A percentile compares a stretch with the other conserved stretches of the same genome.
phyloP scores from a whole-genome alignment of 2,797 vertebrate genomes.

The Remorina albescens region DNA sequence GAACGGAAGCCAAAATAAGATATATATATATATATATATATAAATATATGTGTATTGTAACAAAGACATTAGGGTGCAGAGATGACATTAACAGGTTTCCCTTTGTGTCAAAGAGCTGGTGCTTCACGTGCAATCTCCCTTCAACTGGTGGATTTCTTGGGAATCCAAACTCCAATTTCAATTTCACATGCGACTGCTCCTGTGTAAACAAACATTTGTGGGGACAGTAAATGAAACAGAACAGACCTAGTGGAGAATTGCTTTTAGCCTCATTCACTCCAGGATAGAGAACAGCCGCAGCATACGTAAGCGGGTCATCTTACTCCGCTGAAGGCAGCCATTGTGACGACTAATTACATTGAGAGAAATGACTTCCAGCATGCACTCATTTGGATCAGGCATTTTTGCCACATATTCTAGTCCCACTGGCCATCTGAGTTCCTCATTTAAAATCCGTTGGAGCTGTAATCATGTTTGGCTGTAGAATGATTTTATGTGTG shows the following conservation, averaged over 20 bases:
- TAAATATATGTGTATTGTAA: no score
- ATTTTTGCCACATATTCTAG: constrained; percentile 35
- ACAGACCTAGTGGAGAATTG: constrained; percentile 40
- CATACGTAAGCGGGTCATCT: constrained; percentile 49
- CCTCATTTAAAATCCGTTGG: constrained; percentile 6
- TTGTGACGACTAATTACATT: constrained; percentile 60
- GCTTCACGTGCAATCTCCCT: constrained; percentile 22
- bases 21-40: no score
- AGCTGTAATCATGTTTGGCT: constrained; percentile 32
- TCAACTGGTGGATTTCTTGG: constrained; percentile 25
- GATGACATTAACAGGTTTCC: constrained; percentile 6
- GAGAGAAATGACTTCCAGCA: constrained; percentile 61
- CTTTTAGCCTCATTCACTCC: constrained; percentile 45
- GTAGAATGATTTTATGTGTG: constrained; percentile 31
- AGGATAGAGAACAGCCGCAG: constrained; percentile 52
- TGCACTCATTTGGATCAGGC: constrained; percentile 38
- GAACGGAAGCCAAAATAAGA: not conserved
- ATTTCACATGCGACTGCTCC: constrained; percentile 66
- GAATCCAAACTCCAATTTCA: constrained; percentile 50
- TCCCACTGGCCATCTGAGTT: constrained; percentile 42
- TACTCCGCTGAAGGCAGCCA: constrained; percentile 36
- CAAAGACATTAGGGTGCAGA: not conserved
- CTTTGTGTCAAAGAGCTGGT: constrained; percentile 9
- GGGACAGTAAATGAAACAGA: constrained; percentile 62
- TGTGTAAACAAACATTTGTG: constrained; percentile 65